phyloP scores from a whole-genome alignment of 2,113 vertebrate genomes.

The Indicator maculatus region DNA sequence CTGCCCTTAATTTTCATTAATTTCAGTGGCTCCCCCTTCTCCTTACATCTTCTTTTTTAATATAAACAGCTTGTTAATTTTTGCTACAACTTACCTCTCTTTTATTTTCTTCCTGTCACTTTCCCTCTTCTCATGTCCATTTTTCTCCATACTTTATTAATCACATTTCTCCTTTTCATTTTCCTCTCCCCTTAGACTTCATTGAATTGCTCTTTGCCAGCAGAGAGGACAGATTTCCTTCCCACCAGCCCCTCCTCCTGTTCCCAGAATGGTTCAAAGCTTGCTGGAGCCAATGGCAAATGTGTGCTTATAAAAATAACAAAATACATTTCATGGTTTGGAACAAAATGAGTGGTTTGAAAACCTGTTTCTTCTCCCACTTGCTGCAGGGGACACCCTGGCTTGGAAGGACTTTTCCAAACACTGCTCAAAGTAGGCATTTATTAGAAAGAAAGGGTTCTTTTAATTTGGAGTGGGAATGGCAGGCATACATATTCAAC shows the following conservation, averaged over 20 bases:
- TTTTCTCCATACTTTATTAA: background rate
- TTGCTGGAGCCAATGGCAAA: background rate
- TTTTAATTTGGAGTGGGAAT: background rate
- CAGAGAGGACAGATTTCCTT: background rate
- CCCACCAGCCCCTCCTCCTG: background rate
- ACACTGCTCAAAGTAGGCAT: background rate
- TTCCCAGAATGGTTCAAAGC: background rate
- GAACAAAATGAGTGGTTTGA: background rate
- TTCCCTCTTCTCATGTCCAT: background rate
- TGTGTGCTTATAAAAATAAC: background rate
- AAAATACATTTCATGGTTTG: background rate
- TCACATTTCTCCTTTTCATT: background rate
- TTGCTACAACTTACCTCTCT: background rate
- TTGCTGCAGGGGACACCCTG: conserved; percentile 11
- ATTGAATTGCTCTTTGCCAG: background rate
- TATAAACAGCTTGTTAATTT: background rate
- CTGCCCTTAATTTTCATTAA: fast-evolving
- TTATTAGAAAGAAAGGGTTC: background rate
- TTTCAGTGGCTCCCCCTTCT: background rate
- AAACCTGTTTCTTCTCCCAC: conserved; percentile 5
- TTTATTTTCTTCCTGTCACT: background rate
- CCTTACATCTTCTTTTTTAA: background rate
- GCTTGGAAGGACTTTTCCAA: conserved; percentile 31
- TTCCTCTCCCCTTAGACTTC: fast-evolving
- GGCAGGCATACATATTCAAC: background rate